Evolutionary conservation across 2,113 vertebrate genomes (phyloP), one percentile per base, ranked within the genome.

Genomic region (Eretmochelys imbricata): DNA sequence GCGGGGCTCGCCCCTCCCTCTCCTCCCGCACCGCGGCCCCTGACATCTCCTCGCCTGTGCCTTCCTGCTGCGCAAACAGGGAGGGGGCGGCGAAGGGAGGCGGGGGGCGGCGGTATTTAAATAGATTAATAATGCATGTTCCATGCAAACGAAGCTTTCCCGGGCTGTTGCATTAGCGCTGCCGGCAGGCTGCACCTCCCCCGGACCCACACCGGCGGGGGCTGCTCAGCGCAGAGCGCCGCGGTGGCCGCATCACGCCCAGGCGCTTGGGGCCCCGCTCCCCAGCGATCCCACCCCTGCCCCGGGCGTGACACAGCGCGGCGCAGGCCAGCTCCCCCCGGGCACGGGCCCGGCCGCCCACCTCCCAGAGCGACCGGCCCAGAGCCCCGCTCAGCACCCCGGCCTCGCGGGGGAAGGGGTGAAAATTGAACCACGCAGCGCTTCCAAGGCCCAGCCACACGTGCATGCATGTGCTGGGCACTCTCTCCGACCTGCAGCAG

Each of bases 111-210:
- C 88, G 89, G 93, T 94, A 87, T 96, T 97, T 96, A 97, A 97
- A 97, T 93, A 87, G 54, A 95, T 97, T 97, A 96, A 97, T 96
- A 97, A 97, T 96, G 93, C 84, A 97, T 97, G 48, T 0, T 94
- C 89, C 82, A 96, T 96, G 96, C 91, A 97, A 96, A 98, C 95
- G 80, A 95, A 82, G 85, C 89, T 93, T 51, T 19, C 54, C 94
- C 85, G 96, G 88, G 96, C 95, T 95, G 96, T 96, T 95, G 79
- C 48, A 91, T 96, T 95, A 96, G 89, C n/a, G 48, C 59, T 94
- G 94, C 91, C 89, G 93, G 85, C 91, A 90, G 89, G 88, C 91
- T 93, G 89, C 11, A 31, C 86, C 96, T 96, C 85, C 94, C 72
- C 16, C 3, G 87, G 96, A 93, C 88, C 81, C 87, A 82, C 84